Evolutionary conservation across 2,113 vertebrate genomes (phyloP).

Genomic region (Charina bottae): DNA sequence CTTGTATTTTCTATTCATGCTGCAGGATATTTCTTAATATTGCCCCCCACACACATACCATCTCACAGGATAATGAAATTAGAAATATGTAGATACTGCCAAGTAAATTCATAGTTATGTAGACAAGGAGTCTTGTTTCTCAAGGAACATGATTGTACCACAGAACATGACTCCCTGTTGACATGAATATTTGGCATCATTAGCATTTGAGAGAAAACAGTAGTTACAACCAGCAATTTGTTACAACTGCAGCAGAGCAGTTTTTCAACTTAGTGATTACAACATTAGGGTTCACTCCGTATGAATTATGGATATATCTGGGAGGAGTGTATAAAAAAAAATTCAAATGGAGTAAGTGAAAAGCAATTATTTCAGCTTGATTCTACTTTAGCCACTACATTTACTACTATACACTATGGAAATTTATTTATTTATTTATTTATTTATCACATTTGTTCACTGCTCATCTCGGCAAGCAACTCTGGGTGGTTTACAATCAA

Average conservation of each 20-base stretch:
- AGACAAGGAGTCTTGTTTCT: not conserved
- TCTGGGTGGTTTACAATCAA: too few relatives aligned
- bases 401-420: not conserved
- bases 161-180: not conserved
- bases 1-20: not conserved
- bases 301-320: not conserved
- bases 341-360: not conserved
- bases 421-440: too few relatives aligned
- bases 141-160: not conserved
- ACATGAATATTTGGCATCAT: not conserved
- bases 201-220: not conserved
- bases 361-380: not conserved
- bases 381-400: not conserved
- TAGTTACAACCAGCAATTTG: not conserved
- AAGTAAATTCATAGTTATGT: accelerated
- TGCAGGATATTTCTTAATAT: not conserved
- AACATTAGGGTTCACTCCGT: not conserved
- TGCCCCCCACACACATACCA: too few relatives aligned
- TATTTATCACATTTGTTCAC: too few relatives aligned
- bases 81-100: not conserved
- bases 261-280: not conserved
- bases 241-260: not conserved
- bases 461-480: too few relatives aligned
- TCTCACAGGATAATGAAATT: not conserved
- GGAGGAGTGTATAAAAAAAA: not conserved